A percentile compares a stretch with the other conserved stretches of the same genome.
These are phyloP conservation scores for Choloepus hoffmanni DNA, from an alignment of 2,113 vertebrate genomes.

Conservation along the genomic window DNA sequence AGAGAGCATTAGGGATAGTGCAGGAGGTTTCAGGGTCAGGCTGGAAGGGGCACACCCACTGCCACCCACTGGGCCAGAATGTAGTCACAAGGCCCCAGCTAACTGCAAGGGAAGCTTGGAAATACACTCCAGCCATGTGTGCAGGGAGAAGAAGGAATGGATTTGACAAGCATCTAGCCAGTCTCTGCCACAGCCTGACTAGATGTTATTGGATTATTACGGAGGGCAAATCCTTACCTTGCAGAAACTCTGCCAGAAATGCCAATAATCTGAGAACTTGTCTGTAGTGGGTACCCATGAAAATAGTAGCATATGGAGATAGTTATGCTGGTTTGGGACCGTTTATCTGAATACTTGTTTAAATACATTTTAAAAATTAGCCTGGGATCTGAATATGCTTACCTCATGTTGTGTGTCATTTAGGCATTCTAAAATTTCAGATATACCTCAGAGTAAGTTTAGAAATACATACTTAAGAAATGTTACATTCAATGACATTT, in stretches of 20 bases:
- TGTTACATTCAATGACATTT: background rate
- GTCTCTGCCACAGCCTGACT: background rate
- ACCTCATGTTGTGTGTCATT: background rate
- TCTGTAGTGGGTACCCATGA: background rate
- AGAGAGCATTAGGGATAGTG: background rate
- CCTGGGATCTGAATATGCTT: background rate
- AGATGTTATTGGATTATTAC: background rate
- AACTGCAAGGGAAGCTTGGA: background rate
- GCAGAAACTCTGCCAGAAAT: background rate
- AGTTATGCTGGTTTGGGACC: background rate
- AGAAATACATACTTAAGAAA: background rate
- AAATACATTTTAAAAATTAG: constrained; percentile 30
- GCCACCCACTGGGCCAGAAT: background rate
- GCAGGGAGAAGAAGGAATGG: background rate
- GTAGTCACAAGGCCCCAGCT: background rate
- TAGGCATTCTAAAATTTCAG: constrained; percentile 54
- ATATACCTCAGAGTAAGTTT: background rate
- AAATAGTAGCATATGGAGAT: background rate
- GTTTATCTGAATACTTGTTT: background rate
- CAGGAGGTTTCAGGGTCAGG: background rate
- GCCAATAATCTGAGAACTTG: background rate
- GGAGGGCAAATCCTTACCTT: background rate
- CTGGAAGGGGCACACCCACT: background rate
- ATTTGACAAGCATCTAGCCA: background rate
- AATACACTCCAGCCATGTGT: background rate